These are phyloP conservation scores for Aphyosemion australe DNA, from an alignment of 2,113 vertebrate genomes.

Conservation along the genomic window DNA sequence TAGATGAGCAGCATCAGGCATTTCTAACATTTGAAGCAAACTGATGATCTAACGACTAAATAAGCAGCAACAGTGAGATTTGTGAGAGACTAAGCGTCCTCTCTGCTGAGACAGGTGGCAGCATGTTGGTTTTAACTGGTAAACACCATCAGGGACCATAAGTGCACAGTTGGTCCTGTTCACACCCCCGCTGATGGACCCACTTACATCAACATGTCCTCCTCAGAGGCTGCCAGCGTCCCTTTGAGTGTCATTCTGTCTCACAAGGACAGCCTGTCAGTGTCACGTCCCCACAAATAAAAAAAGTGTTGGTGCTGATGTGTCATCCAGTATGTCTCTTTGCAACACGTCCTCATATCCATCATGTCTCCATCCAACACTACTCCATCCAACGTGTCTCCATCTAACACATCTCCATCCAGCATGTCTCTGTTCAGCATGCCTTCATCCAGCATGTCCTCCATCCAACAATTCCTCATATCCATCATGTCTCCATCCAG, in stretches of 20 bases:
- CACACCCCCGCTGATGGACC: conserved; percentile 41
- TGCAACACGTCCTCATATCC: no score
- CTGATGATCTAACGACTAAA: neutral
- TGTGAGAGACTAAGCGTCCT: neutral
- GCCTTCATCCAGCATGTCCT: no score
- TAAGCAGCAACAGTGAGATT: neutral
- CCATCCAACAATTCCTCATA: no score
- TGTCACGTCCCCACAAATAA: conserved; percentile 19
- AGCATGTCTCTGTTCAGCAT: no score
- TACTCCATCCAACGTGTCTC: no score
- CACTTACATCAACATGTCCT: conserved; percentile 17
- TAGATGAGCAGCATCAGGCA: neutral
- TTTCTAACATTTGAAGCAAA: neutral
- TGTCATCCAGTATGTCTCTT: neutral
- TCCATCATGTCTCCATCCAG: no score
- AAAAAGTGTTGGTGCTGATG: conserved; percentile 1
- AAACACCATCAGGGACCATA: conserved; percentile 61
- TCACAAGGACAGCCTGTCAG: conserved; percentile 40
- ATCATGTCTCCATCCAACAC: neutral
- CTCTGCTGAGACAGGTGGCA: conserved; percentile 47
- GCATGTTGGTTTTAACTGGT: conserved; percentile 16
- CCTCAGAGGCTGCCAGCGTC: conserved; percentile 20
- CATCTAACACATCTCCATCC: no score
- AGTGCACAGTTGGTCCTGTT: conserved; percentile 63
- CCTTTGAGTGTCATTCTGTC: conserved; percentile 33